A percentile compares a stretch with the other conserved stretches of the same genome.
Evolutionary conservation across 2,113 vertebrate genomes (phyloP).

Genomic region (Crotalus horridus): DNA sequence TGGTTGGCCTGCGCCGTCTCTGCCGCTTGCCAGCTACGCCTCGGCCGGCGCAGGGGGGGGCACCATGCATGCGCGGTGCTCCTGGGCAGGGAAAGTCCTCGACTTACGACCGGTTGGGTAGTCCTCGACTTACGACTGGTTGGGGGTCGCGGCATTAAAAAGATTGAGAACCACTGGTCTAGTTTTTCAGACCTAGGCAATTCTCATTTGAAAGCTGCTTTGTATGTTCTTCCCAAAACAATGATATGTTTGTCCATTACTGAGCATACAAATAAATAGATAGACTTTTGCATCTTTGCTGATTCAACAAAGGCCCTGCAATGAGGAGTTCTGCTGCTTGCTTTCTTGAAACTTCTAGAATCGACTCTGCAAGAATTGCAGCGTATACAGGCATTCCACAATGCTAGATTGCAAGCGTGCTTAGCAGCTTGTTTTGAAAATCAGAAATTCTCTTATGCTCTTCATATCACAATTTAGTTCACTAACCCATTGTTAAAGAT

Average conservation of each 20-base stretch:
- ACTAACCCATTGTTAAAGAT: constrained; percentile 54
- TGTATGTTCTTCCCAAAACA: neutral
- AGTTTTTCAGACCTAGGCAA: neutral
- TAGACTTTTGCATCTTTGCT: neutral
- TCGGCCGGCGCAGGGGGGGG: too few species aligned
- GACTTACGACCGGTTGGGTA: too few species aligned
- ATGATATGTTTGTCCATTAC: neutral
- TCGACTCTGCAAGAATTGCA: neutral
- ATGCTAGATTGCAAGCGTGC: neutral
- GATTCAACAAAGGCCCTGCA: neutral
- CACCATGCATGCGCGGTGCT: too few species aligned
- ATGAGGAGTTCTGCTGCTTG: neutral
- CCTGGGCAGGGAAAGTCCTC: too few species aligned
- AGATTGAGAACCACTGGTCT: too few species aligned
- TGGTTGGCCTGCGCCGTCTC: too few species aligned
- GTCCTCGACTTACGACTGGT: too few species aligned
- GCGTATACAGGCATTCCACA: neutral
- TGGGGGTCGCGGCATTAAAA: too few species aligned
- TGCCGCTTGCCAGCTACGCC: too few species aligned
- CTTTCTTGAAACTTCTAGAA: neutral
- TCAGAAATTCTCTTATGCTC: constrained; percentile 40
- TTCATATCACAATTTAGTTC: constrained; percentile 42
- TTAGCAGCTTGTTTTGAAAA: neutral
- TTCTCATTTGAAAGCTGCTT: neutral
- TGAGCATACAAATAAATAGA: neutral